Base-by-base conservation (phyloP, 2,797 vertebrate genomes). In the Tauraco hartlaubi region DNA sequence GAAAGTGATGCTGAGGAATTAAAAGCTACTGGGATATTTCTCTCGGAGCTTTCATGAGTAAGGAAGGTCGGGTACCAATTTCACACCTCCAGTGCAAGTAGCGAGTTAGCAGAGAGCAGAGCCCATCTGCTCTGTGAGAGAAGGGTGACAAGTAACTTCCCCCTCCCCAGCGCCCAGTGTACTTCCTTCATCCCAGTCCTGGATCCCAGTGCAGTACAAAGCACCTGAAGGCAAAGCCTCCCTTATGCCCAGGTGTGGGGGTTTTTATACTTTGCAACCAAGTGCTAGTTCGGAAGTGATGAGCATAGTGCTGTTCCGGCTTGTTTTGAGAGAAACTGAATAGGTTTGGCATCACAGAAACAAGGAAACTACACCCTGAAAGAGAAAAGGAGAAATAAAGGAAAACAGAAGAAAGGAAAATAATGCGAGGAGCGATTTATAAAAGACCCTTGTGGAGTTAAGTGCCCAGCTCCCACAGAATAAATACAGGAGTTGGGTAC, bases 371-470 rank as follows among this genome's bases (percentile, higher is more conserved):
- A 46, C 21, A 20, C 15, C 19, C 6, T 26, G 68, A 72, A 92
- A 54, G 19, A 33, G 43, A 64, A 92, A 77, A 78, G 20, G 33
- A 64, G 29, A 66, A 66, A 76, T 35, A 35, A 58, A 5, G 0
- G 29, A 48, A 87, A 94, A 84, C n/a, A 81, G 77, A 66, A 82
- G 55, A 48, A 91, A 82, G 62, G 64, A 48, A 88, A 94, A 91
- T 81, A 94, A 63, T 14, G 19, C 2, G 1, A 83, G 59, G 37
- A 52, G 21, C 33, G 52, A 66, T 85, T 91, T 82, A 23, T 59
- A 66, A 92, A 63, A 91, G 74, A 51, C 29, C 19, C 92, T 95
- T 71, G 71, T 85, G 85, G 96, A 88, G 95, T 56, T 93, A 92
- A 94, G 77, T 79, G 61, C 71, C 49, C 58, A 54, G 44, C 23